phyloP scores from a whole-genome alignment of 1,140 invertebrate genomes.

The Trichonephila inaurata region DNA sequence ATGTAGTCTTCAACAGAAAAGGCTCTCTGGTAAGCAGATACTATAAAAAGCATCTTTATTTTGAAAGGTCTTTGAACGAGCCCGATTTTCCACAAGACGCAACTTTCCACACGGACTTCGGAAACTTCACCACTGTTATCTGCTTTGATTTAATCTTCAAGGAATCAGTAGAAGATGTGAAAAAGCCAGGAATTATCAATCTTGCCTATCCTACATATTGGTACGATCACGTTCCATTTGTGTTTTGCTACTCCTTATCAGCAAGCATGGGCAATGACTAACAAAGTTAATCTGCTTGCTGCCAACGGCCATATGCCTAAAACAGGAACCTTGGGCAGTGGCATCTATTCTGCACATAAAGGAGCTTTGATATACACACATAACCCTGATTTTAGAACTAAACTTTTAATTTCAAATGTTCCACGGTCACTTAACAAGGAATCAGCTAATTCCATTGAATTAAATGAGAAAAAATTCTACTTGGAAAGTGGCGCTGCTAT shows the following conservation, averaged over 20 bases:
- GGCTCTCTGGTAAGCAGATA: conserved; percentile 86
- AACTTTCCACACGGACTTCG: conserved; percentile 83
- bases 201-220: conserved; percentile 88
- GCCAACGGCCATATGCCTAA: conserved; percentile 83
- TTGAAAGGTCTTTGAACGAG: conserved; percentile 82
- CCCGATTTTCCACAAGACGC: conserved; percentile 82
- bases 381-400: conserved; percentile 43
- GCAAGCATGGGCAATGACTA: conserved; percentile 83
- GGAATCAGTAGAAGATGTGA: conserved; percentile 82
- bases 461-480: neutral
- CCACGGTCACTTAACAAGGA: neutral
- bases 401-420: conserved; percentile 66
- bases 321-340: conserved; percentile 75
- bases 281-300: conserved; percentile 84
- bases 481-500: neutral
- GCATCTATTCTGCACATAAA: conserved; percentile 70
- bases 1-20: conserved; percentile 87
- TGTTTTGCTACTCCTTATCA: conserved; percentile 84
- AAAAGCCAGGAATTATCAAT: conserved; percentile 84
- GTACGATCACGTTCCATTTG: conserved; percentile 88
- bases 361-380: conserved; percentile 53
- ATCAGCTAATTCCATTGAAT: neutral
- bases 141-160: conserved; percentile 89
- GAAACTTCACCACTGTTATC: conserved; percentile 88
- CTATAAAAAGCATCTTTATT: conserved; percentile 88